These are phyloP conservation scores for Hipposideros armiger DNA, from an alignment of 2,113 vertebrate genomes.

Conservation along the genomic window DNA sequence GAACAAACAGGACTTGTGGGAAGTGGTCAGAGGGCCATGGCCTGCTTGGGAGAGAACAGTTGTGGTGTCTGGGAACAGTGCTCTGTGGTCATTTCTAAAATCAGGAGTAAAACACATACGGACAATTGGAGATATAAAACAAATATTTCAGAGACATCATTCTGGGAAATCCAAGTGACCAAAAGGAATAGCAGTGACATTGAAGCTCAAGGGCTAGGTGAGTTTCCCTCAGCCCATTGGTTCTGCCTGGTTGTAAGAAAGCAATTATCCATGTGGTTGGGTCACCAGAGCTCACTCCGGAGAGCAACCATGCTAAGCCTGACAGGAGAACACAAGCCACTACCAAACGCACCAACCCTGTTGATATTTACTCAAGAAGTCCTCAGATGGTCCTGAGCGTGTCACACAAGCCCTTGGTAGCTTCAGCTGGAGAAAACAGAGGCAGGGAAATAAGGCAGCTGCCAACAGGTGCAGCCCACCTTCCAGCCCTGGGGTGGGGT, in stretches of 20 bases:
- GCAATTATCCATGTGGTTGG: not conserved
- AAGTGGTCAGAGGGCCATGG: not conserved
- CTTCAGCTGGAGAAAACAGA: constrained; percentile 14
- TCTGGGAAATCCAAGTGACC: constrained; percentile 9
- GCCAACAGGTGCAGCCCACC: not conserved
- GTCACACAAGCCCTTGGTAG: not conserved
- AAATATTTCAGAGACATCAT: constrained; percentile 11
- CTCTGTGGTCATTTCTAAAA: not conserved
- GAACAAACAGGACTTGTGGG: not conserved
- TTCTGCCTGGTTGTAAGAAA: not conserved
- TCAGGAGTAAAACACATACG: constrained; percentile 45
- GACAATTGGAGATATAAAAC: not conserved
- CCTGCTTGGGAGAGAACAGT: not conserved
- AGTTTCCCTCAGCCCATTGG: not conserved
- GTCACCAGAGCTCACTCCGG: not conserved
- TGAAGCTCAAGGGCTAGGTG: not conserved
- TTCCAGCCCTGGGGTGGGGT: not conserved
- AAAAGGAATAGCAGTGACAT: not conserved
- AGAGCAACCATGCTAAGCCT: not conserved
- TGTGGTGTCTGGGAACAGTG: not conserved
- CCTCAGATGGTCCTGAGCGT: not conserved
- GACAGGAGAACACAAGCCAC: not conserved
- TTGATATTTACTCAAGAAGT: not conserved
- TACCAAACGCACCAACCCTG: not conserved
- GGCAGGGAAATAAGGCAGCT: not conserved